phyloP scores from a whole-genome alignment of 2,113 vertebrate genomes.

The Xiphophorus couchianus region DNA sequence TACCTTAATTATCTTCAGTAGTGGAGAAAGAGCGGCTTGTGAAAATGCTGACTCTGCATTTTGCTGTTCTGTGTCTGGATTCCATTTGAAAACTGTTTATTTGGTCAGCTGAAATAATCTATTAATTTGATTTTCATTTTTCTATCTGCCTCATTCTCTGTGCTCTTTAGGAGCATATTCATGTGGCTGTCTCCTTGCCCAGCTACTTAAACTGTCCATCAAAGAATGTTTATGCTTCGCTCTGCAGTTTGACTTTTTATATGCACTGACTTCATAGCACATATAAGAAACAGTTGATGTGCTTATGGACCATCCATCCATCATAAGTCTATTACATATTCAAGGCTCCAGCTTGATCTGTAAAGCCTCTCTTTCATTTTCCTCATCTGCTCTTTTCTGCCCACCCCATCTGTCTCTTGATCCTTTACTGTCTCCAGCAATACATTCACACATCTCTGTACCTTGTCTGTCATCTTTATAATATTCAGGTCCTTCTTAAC shows the following conservation, averaged over 20 bases:
- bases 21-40: not conserved
- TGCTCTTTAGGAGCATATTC: slow-evolving; percentile 33
- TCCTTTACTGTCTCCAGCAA: not conserved
- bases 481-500: not conserved
- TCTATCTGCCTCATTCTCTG: slow-evolving; percentile 26
- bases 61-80: not conserved
- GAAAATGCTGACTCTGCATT: not conserved
- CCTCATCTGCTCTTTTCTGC: not conserved
- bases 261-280: slow-evolving; percentile 58
- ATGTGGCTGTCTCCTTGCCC: slow-evolving; percentile 17
- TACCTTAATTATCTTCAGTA: slow-evolving; percentile 3
- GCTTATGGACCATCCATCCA: slow-evolving; percentile 53
- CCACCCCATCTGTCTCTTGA: slow-evolving; percentile 24
- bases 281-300: slow-evolving; percentile 54
- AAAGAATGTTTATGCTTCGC: slow-evolving; percentile 57
- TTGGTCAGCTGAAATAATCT: slow-evolving; percentile 12
- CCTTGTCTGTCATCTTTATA: slow-evolving; percentile 13
- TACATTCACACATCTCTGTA: not conserved
- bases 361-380: slow-evolving; percentile 20
- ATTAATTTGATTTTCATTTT: slow-evolving; percentile 31
- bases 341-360: slow-evolving; percentile 47
- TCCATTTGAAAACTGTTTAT: slow-evolving; percentile 27
- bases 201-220: slow-evolving; percentile 55
- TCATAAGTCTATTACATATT: slow-evolving; percentile 57
- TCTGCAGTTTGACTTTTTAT: slow-evolving; percentile 48